Conservation (phyloP, 2,888 invertebrate species). For the Latrodectus hesperus region DNA sequence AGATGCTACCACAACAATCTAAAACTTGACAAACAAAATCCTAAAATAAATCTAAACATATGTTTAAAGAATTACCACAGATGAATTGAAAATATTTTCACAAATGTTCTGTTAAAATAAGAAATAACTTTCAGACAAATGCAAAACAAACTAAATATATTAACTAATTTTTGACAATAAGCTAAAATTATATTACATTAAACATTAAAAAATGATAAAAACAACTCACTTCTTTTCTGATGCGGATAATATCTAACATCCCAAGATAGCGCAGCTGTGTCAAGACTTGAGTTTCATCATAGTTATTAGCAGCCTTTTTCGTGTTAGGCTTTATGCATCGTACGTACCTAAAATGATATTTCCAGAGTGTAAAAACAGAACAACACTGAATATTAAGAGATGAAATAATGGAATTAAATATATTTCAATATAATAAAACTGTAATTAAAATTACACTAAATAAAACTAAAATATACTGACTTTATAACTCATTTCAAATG, state of each 20-base stretch:
- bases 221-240: conserved; percentile 84
- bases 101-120: too few relatives aligned
- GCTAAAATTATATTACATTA: neutral
- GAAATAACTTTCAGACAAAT: neutral
- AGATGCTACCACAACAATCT: too few relatives aligned
- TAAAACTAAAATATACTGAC: too few relatives aligned
- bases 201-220: neutral
- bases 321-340: conserved; percentile 94
- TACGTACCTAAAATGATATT: conserved; percentile 83
- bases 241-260: conserved; percentile 94
- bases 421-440: too few relatives aligned
- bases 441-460: too few relatives aligned
- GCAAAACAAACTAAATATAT: neutral
- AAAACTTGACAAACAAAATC: too few relatives aligned
- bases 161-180: too few relatives aligned
- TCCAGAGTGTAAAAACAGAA: too few relatives aligned
- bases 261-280: conserved; percentile 92
- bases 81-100: too few relatives aligned
- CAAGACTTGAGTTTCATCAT: conserved; percentile 85
- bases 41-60: neutral
- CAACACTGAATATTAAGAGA: too few relatives aligned
- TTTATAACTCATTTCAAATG: neutral
- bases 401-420: too few relatives aligned
- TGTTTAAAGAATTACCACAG: too few relatives aligned
- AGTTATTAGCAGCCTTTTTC: conserved; percentile 86